Conservation (phyloP, 2,888 invertebrate species). For the Eupithecia centaureata region DNA sequence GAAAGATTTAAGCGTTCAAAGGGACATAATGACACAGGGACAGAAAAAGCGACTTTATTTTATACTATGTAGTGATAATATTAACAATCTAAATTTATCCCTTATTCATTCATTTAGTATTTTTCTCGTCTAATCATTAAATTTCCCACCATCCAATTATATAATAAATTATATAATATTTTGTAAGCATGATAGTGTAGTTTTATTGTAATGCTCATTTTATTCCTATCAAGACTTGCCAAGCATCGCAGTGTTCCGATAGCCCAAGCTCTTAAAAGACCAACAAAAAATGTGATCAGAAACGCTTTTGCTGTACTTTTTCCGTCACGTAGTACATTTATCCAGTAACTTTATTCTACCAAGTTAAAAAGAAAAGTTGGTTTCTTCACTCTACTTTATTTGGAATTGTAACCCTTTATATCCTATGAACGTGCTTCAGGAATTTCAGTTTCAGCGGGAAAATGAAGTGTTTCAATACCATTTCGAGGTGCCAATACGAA, state of each 20-base stretch:
- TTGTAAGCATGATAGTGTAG: no score
- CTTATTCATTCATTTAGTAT: no score
- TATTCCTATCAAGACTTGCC: background rate
- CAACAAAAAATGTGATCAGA: background rate
- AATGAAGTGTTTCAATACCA: conserved; percentile 1
- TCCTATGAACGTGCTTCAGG: background rate
- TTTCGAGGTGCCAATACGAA: background rate
- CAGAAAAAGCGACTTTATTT: no score
- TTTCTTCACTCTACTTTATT: background rate
- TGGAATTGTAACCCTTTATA: background rate
- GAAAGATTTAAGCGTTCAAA: no score
- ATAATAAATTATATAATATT: no score
- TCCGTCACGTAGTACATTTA: conserved; percentile 6
- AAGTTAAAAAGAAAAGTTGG: conserved; percentile 7
- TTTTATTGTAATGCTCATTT: background rate
- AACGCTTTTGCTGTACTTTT: background rate
- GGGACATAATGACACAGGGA: no score
- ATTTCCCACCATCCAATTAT: no score
- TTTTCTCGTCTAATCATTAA: no score
- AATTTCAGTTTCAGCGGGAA: background rate
- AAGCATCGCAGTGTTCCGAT: background rate
- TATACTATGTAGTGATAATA: no score
- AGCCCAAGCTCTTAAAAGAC: background rate
- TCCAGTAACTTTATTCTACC: background rate
- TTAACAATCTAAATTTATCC: no score